Base-by-base conservation (phyloP, 2,113 vertebrate species). In the Xyliphius kryptos region DNA sequence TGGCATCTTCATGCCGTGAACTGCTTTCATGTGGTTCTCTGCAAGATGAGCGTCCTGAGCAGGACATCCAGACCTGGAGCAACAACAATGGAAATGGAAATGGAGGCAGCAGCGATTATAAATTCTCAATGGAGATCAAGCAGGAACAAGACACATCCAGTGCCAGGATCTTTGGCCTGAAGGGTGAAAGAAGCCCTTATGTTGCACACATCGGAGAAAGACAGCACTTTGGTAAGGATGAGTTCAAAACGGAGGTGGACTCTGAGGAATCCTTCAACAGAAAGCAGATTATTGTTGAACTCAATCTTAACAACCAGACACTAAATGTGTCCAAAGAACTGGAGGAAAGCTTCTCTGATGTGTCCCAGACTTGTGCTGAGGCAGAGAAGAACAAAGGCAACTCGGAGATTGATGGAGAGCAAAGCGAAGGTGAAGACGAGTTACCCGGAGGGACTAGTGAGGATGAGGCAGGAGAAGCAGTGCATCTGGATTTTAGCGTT, bases 301-400 rank as follows among this genome's bases (percentile, higher is more conserved):
- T 92, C 65, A 92, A 92, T 73, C 84, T 92, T 61, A 92, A 92
- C 80, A 92, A 92, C 77, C 90, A 92, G 77, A 92, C 90, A 0
- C 79, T 92, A 68, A 91, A 92, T 0, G 86, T 92, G 66, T 91
- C 89, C 59, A 91, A 90, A 7, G 88, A 89, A 16, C 77, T 20
- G 0, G 90, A 92, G 61, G 89, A 87, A 1, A 87, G 85, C 63
- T 71, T 74, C 0, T 0, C 73, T 59, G 71, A n/a, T n/a, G n/a
- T n/a, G n/a, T n/a, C n/a, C n/a, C n/a, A 72, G 56, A 79, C 38
- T 38, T 71, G 0, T 47, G 46, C 63, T 22, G 83, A 86, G 0
- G 80, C 78, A 0, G 83, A 68, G 9, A 69, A 60, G 22, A 65
- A 63, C 15, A 58, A 58, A 11, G 32, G 15, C 15, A 44, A 60